Evolutionary conservation across 2,113 vertebrate species (phyloP), one percentile per base, ranked within the genome.

Genomic region (Spilogale gracilis): DNA sequence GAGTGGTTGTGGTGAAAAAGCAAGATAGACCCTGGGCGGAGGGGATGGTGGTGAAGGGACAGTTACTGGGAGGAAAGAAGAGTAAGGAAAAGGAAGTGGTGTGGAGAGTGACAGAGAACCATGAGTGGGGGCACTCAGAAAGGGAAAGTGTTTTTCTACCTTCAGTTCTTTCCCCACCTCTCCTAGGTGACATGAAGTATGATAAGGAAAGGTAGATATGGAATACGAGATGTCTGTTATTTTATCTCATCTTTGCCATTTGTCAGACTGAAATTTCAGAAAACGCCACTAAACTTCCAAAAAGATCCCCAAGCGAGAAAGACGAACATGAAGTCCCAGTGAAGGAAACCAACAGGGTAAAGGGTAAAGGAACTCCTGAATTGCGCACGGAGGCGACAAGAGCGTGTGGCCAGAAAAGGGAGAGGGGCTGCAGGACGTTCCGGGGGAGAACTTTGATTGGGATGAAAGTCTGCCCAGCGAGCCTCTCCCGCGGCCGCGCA

Each of bases 261-360:
- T 81, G 86, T 79, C 76, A 92, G n/a, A 11, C 52, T 21, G 79
- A 94, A 93, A 93, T 54, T 65, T 63, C 61, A 45, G 78, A 76
- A 93, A 79, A 95, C 18, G 11, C 54, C 90, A 95, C 82, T 79
- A 60, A 93, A 95, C 71, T 96, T 90, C 20, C 81, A 13, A 76
- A 95, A 9, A 73, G 11, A 79, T 43, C 25, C 25, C 23, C 65
- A 45, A 61, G 50, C 5, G 56, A 60, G 52, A 38, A 86, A 73
- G 50, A 50, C 21, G 32, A 91, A 89, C 38, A 17, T 61, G 60
- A 38, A 80, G 89, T 78, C 30, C 54, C 18, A 9, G 17, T 18
- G 43, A 50, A 50, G 50, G 27, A 88, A 80, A 58, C 20, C 83
- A 18, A 2, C 0, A 48, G 52, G 61, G 65, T 16, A n/a, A 9